phyloP scores from a whole-genome alignment of 2,797 vertebrate genomes.

The Esox lucius region DNA sequence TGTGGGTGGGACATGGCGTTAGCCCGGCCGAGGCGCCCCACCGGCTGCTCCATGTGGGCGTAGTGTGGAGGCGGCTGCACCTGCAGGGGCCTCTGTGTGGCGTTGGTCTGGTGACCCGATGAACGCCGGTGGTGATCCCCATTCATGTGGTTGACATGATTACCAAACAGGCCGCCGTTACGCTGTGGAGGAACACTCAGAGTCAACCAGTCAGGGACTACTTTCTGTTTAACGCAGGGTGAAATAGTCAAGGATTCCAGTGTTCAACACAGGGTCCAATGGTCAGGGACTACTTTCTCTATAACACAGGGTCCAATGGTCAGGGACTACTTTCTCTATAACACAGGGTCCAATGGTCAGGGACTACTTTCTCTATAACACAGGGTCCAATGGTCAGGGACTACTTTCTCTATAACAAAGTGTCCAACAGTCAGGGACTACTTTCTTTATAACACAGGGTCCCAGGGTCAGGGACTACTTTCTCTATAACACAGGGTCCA shows the following conservation, averaged over 20 bases:
- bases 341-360: too few relatives aligned
- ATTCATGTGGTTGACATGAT: constrained; percentile 91
- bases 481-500: too few relatives aligned
- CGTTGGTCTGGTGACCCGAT: constrained; percentile 93
- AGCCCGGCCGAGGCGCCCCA: constrained; percentile 77
- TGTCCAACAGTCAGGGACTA: constrained; percentile 32
- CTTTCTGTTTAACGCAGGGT: neutral
- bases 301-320: too few relatives aligned
- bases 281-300: too few relatives aligned
- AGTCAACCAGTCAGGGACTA: constrained; percentile 50
- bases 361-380: neutral
- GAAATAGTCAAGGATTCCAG: too few relatives aligned
- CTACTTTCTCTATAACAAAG: too few relatives aligned
- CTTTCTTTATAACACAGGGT: neutral
- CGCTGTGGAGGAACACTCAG: constrained; percentile 83
- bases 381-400: neutral
- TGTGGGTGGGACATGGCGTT: constrained; percentile 75
- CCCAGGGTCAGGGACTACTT: too few relatives aligned
- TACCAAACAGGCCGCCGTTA: constrained; percentile 95
- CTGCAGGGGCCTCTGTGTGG: constrained; percentile 94
- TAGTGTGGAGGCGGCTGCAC: constrained; percentile 87
- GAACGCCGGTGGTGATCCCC: constrained; percentile 89
- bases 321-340: neutral
- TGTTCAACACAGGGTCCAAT: too few relatives aligned
- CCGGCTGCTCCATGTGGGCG: constrained; percentile 84